Conservation (phyloP, 2,113 vertebrate genomes). For the Dolichotis patagonum region DNA sequence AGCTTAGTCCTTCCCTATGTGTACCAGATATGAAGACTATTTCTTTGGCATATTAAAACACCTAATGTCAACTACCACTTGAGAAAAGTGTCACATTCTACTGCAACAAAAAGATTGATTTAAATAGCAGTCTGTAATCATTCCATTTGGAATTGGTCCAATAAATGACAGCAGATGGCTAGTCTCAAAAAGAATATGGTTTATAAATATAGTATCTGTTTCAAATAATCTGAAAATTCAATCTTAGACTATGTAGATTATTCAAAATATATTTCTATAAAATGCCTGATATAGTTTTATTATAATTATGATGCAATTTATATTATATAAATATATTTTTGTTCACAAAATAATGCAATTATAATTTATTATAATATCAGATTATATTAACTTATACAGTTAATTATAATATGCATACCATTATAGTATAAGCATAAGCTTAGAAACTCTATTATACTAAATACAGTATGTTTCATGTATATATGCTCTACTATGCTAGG, state of each 20-base stretch:
- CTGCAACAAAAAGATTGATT: slow-evolving; percentile 10
- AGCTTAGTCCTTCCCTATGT: neutral
- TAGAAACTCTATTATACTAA: slow-evolving; percentile 54
- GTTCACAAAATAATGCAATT: neutral
- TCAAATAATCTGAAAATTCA: slow-evolving; percentile 44
- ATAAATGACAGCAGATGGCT: slow-evolving; percentile 37
- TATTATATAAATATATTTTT: slow-evolving; percentile 48
- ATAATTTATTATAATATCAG: neutral
- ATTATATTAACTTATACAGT: slow-evolving; percentile 26
- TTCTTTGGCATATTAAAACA: slow-evolving; percentile 60
- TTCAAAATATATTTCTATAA: slow-evolving; percentile 50
- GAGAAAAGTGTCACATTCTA: slow-evolving; percentile 63
- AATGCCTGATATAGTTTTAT: slow-evolving; percentile 36
- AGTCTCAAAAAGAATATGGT: slow-evolving; percentile 54
- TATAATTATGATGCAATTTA: slow-evolving; percentile 44
- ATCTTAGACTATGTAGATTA: slow-evolving; percentile 51
- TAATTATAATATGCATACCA: slow-evolving; percentile 22
- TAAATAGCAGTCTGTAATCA: slow-evolving; percentile 49
- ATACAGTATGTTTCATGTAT: neutral
- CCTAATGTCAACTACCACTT: slow-evolving; percentile 63
- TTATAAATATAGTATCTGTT: neutral
- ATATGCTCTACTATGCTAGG: neutral
- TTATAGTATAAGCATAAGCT: slow-evolving; percentile 56
- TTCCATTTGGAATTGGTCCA: slow-evolving; percentile 57
- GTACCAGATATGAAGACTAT: neutral